A percentile compares a stretch with the other conserved stretches of the same genome.
phyloP scores from a whole-genome alignment of 2,888 invertebrate genomes.

The Anagyrus pseudococci region DNA sequence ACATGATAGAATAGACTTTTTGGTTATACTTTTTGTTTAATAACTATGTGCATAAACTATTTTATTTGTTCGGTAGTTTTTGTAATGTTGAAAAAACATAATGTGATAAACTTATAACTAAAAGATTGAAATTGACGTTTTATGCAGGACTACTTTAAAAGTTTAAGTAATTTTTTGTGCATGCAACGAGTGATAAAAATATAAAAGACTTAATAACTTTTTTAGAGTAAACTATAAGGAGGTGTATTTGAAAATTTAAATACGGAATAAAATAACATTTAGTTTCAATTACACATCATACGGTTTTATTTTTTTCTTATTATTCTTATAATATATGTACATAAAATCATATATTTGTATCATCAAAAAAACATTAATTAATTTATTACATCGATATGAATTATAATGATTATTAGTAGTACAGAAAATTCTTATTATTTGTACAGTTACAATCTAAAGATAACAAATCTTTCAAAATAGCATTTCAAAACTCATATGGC shows the following conservation, averaged over 20 bases:
- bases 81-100: too few relatives aligned
- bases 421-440: slow-evolving; percentile 34
- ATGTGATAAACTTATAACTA: not conserved
- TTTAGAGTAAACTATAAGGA: not conserved
- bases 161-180: not conserved
- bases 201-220: not conserved
- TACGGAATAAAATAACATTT: slow-evolving; percentile 1
- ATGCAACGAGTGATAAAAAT: not conserved
- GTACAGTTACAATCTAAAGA: slow-evolving; percentile 28
- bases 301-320: slow-evolving; percentile 30
- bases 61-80: too few relatives aligned
- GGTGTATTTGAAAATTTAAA: not conserved
- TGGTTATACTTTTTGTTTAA: not conserved
- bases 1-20: not conserved
- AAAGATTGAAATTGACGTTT: too few relatives aligned
- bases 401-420: slow-evolving; percentile 24
- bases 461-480: slow-evolving; percentile 16
- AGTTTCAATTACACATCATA: slow-evolving; percentile 17
- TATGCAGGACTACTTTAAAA: too few relatives aligned
- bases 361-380: slow-evolving; percentile 27
- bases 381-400: slow-evolving; percentile 30
- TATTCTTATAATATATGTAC: slow-evolving; percentile 31
- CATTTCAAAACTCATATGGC: slow-evolving; percentile 10
- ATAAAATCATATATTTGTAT: slow-evolving; percentile 31
- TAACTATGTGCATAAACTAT: not conserved